phyloP scores from a whole-genome alignment of 2,113 vertebrate species.

The Leucoraja erinaceus region DNA sequence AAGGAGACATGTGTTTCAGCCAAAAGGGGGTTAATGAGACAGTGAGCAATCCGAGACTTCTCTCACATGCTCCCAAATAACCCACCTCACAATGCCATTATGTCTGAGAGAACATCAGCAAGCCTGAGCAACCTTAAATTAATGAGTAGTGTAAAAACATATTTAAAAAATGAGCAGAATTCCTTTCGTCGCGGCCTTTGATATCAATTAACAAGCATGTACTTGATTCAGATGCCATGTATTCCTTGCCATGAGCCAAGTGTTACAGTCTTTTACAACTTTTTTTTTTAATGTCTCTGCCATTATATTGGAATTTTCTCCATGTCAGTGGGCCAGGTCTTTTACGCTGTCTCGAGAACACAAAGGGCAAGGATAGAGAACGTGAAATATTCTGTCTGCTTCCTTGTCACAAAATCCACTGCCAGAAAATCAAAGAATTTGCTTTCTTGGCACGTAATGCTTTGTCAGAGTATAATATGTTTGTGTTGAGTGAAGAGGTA shows the following conservation, averaged over 20 bases:
- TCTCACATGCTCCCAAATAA: neutral
- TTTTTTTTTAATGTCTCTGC: conserved; percentile 32
- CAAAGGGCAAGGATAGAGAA: neutral
- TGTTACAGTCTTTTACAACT: conserved; percentile 25
- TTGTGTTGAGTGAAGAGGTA: conserved; percentile 24
- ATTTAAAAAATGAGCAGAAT: neutral
- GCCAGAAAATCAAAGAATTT: conserved; percentile 32
- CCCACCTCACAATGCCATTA: neutral
- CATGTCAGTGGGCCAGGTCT: neutral
- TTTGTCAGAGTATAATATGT: conserved; percentile 3
- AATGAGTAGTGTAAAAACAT: neutral
- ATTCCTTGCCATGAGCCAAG: conserved; percentile 7
- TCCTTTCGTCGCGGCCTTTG: neutral
- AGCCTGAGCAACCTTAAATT: neutral
- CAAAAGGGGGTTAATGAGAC: neutral
- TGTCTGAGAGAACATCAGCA: neutral
- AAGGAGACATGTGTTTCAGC: neutral
- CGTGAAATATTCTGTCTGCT: conserved; percentile 27
- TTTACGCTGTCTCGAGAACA: conserved; percentile 4
- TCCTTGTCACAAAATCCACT: conserved; percentile 20
- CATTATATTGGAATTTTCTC: conserved; percentile 33
- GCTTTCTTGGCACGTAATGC: neutral
- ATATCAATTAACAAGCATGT: conserved; percentile 33
- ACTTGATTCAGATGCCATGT: conserved; percentile 23
- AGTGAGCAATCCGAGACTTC: neutral